Conservation (phyloP, 2,888 invertebrate genomes). For the Lithophane semibrunnea region DNA sequence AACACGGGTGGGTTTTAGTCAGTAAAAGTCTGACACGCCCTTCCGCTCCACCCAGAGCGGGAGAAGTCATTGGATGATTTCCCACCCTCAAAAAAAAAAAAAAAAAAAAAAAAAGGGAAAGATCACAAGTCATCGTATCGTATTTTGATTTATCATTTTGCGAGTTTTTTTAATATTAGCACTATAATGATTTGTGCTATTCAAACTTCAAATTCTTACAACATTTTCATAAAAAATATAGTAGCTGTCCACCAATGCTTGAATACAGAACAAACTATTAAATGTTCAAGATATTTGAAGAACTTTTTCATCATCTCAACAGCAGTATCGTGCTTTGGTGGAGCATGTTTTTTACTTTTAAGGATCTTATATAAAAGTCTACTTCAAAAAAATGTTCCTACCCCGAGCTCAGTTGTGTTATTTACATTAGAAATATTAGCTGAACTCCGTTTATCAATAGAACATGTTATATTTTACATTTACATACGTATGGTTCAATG, state of each 20-base stretch:
- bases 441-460: conserved; percentile 24
- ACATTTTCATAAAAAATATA: not conserved
- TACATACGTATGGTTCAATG: conserved; percentile 5
- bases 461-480: conserved; percentile 25
- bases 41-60: no score
- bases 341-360: not conserved
- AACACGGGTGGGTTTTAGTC: no score
- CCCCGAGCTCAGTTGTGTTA: accelerated
- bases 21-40: no score
- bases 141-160: not conserved
- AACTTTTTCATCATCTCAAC: not conserved
- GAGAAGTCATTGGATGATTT: no score
- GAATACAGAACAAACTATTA: not conserved
- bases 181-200: conserved; percentile 3
- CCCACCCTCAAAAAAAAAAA: no score
- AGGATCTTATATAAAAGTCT: not conserved
- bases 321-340: not conserved
- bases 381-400: accelerated
- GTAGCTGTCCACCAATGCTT: not conserved
- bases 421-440: not conserved
- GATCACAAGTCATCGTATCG: accelerated
- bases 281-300: not conserved
- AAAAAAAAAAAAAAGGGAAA: no score
- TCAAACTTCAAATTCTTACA: conserved; percentile 10
- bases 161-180: not conserved